These are phyloP conservation scores for Eulithis prunata DNA, from an alignment of 2,888 invertebrate genomes.

Conservation along the genomic window DNA sequence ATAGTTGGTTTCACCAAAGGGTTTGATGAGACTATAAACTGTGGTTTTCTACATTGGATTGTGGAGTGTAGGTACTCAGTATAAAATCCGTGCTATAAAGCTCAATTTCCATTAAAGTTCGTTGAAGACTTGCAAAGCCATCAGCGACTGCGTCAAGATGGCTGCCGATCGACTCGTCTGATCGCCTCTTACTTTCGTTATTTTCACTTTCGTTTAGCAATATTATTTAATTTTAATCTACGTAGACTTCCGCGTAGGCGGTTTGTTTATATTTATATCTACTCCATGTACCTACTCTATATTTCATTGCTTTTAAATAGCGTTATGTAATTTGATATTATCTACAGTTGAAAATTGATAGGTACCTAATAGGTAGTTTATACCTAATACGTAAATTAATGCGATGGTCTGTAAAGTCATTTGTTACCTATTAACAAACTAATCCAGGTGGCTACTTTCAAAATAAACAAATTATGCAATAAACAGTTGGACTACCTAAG, in stretches of 20 bases:
- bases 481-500: no score
- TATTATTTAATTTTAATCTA: conserved; percentile 62
- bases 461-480: no score
- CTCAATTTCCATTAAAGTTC: conserved; percentile 1
- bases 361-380: no score
- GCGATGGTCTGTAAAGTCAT: no score
- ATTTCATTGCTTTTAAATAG: conserved; percentile 42
- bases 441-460: no score
- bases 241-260: conserved; percentile 53
- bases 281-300: conserved; percentile 14
- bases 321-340: conserved; percentile 18
- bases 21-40: neutral
- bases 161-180: conserved; percentile 55
- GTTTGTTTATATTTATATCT: conserved; percentile 2
- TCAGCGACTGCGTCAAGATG: conserved; percentile 63
- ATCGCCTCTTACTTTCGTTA: conserved; percentile 73
- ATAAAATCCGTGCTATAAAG: neutral
- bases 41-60: neutral
- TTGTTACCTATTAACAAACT: no score
- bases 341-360: neutral
- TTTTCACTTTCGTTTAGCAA: conserved; percentile 77
- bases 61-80: neutral
- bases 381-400: no score
- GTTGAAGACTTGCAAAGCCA: conserved; percentile 39
- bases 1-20: neutral